phyloP scores from a whole-genome alignment of 2,113 vertebrate species.

The Myotis davidii region DNA sequence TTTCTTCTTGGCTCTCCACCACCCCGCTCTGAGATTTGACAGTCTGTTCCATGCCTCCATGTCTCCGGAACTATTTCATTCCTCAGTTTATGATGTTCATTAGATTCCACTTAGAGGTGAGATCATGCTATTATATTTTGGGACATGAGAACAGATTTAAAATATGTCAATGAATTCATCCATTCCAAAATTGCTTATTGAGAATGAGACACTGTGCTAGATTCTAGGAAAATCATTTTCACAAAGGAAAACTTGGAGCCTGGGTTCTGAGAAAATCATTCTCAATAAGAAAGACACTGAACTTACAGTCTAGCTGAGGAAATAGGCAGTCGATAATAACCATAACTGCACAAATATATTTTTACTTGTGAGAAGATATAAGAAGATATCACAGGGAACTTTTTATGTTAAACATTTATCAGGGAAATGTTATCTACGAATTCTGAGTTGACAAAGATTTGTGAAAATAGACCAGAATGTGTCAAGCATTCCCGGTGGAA shows the following conservation, averaged over 20 bases:
- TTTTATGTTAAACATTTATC: not conserved
- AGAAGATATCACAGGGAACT: not conserved
- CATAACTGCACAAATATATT: not conserved
- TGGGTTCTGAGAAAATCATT: not conserved
- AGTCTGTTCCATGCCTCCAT: too few relatives aligned
- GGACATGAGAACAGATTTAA: not conserved
- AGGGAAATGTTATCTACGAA: not conserved
- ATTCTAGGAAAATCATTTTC: not conserved
- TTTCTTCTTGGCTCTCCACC: too few relatives aligned
- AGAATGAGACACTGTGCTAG: not conserved
- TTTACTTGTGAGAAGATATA: not conserved
- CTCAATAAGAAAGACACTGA: not conserved
- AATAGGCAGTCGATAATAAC: not conserved
- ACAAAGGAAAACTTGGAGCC: not conserved
- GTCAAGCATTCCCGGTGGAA: not conserved
- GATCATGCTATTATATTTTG: not conserved
- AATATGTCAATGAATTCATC: not conserved
- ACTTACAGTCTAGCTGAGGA: not conserved
- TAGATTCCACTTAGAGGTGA: too few relatives aligned
- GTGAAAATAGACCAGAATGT: not conserved
- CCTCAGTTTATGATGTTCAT: too few relatives aligned
- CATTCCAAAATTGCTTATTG: not conserved
- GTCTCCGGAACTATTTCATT: too few relatives aligned
- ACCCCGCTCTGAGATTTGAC: too few relatives aligned
- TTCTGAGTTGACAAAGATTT: not conserved